These are phyloP conservation scores for Blastobasis adustella DNA, from an alignment of 2,888 invertebrate genomes.

Conservation along the genomic window DNA sequence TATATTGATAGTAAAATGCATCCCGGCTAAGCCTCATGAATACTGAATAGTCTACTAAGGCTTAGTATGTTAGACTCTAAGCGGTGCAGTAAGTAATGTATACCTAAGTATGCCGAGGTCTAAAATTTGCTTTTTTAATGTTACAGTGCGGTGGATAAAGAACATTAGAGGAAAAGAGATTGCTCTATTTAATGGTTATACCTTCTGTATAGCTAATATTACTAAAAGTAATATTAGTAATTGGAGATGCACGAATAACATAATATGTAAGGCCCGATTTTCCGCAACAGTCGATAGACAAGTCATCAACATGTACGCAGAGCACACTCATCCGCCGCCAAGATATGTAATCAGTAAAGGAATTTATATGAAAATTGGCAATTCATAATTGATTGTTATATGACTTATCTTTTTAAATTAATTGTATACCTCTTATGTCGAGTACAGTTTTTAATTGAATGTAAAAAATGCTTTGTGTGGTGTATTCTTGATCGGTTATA, in stretches of 20 bases:
- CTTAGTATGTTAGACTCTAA: no score
- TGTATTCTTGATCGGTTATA: no score
- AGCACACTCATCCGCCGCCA: constrained; percentile 16
- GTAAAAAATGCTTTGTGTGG: no score
- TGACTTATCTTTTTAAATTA: no score
- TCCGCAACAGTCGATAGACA: constrained; percentile 21
- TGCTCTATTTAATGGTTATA: constrained; percentile 10
- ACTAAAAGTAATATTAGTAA: not conserved
- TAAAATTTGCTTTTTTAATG: not conserved
- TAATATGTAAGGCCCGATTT: constrained; percentile 13
- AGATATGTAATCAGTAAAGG: constrained; percentile 16
- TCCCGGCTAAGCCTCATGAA: no score
- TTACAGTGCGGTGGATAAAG: constrained; percentile 2
- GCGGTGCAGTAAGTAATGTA: no score
- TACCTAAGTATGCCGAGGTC: no score
- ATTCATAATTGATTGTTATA: not conserved
- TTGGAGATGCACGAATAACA: not conserved
- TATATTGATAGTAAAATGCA: no score
- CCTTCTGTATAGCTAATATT: constrained; percentile 1
- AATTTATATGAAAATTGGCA: constrained; percentile 8
- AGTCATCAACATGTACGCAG: constrained; percentile 8
- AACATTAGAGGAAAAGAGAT: constrained; percentile 10
- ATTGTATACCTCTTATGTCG: no score
- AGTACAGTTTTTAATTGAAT: no score
- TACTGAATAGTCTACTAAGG: no score